Evolutionary conservation across 2,888 invertebrate species (phyloP).

Genomic region (Willowsia nigromaculata): DNA sequence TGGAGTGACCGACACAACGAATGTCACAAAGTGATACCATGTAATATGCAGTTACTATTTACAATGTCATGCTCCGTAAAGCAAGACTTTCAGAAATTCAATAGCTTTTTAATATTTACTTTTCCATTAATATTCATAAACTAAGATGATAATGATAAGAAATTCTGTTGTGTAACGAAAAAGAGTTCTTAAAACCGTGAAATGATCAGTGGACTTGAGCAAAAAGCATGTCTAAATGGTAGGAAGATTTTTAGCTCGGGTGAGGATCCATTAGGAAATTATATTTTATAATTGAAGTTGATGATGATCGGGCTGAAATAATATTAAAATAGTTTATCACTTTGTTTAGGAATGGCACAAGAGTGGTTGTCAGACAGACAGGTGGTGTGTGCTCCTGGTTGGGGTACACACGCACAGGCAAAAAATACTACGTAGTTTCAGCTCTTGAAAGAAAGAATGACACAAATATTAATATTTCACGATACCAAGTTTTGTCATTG

Average conservation of each 20-base stretch:
- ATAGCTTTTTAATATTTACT: no score
- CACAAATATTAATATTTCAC: constrained; percentile 18
- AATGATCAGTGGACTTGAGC: not conserved
- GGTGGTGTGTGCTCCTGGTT: not conserved
- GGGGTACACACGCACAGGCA: not conserved
- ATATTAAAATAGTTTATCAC: constrained; percentile 39
- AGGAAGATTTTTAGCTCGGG: not conserved
- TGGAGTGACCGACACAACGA: no score
- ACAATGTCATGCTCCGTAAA: no score
- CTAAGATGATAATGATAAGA: no score
- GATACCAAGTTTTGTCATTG: not conserved
- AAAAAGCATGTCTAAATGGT: not conserved
- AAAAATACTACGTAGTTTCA: no score
- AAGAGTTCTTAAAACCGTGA: constrained; percentile 11
- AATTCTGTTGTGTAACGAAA: no score
- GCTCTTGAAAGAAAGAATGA: no score
- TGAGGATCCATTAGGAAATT: not conserved
- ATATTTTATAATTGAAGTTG: not conserved
- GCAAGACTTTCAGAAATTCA: no score
- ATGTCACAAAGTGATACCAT: no score
- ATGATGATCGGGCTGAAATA: not conserved
- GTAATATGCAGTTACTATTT: no score
- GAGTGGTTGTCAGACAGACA: not conserved
- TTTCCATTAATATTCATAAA: no score
- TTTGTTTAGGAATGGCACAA: not conserved